Evolutionary conservation across 2,888 invertebrate species (phyloP), one percentile per base, ranked within the genome.

Genomic region (Agrotis clavis): DNA sequence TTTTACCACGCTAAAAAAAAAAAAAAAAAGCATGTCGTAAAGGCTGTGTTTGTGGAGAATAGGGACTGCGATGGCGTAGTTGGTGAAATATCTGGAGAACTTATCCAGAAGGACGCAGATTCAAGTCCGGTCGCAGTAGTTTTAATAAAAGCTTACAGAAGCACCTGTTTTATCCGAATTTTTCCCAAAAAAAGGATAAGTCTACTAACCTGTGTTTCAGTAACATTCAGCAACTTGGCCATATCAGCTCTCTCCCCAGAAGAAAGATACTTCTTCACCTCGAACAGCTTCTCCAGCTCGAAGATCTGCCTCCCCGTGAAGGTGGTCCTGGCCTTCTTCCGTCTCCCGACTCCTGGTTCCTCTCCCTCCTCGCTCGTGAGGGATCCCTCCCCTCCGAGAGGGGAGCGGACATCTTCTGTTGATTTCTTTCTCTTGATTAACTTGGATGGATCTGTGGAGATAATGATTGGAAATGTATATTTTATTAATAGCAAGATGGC

Each of bases 301-400:
- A 99, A 99, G 92, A 99, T 99, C 96, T 99, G 99, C 65, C 99
- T 95, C 2, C 99, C 99, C 0, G 99, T 99, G 96, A 99, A 99
- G 30, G 99, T 99, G 35, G 99, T 99, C 77, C 99, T 96, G 0
- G 99, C 99, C 92, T 99, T 99, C 94, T 98, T 98, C 81, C 97
- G 94, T 75, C 97, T 94, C 81, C 97, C 97, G 11, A 96, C 95
- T 78, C 97, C 97, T 18, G 96, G 91, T 73, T 97, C 97, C 82
- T 97, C 97, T 0, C 95, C 95, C 65, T 96, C 96, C 70, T 96
- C 96, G 70, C 95, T 95, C 67, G 95, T 95, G 68, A 95, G 87
- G 5, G 96, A 96, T 0, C 94, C 95, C 73, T 95, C 95, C 0
- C 95, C 95, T 0, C 94, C 95, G 0, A 95, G 90, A 0, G 96